Evolutionary conservation across 2,888 invertebrate species (phyloP), one percentile per base, ranked within the genome.

Genomic region (Polymixis flavicincta): DNA sequence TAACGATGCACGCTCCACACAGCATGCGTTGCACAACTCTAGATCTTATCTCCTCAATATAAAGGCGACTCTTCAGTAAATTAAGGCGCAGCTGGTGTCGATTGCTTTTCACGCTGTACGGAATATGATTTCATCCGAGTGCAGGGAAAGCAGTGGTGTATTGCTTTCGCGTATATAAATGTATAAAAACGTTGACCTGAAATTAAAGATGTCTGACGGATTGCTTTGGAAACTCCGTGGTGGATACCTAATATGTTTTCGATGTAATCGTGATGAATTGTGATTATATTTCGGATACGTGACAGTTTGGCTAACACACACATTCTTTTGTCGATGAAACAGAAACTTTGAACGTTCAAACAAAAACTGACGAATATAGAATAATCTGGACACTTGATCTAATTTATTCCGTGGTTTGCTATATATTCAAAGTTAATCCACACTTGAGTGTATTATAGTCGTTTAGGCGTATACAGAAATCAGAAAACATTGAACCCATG

Each of bases 61-160:
- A 91, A 80, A 87, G 82, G 66, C 54, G 55, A 78, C 77, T 84
- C 80, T 87, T 37, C 73, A 69, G 66, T 80, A 81, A 64, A 67
- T 74, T 60, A 60, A 52, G 59, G 50, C 68, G 70, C 72, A 73
- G 76, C 82, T 82, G 85, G 90, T 89, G 91, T 91, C 90, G 90
- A 92, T 92, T 90, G 91, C 91, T 92, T 92, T 94, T 92, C 90
- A 92, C 91, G 89, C 87, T 87, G 88, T 88, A 86, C 87, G 88
- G 91, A 92, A 92, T 93, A 93, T 92, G 92, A 94, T 94, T 93
- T 93, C 89, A 92, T 92, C 89, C 86, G 86, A 89, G 84, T 85
- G 89, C 82, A 87, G 92, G 91, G 93, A 94, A 94, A 94, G 93
- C 92, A 89, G 89, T 89, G 89, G 87, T 83, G 82, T 90, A 90